Evolutionary conservation across 2,113 vertebrate species (phyloP).

Genomic region (Opisthocomus hoazin): DNA sequence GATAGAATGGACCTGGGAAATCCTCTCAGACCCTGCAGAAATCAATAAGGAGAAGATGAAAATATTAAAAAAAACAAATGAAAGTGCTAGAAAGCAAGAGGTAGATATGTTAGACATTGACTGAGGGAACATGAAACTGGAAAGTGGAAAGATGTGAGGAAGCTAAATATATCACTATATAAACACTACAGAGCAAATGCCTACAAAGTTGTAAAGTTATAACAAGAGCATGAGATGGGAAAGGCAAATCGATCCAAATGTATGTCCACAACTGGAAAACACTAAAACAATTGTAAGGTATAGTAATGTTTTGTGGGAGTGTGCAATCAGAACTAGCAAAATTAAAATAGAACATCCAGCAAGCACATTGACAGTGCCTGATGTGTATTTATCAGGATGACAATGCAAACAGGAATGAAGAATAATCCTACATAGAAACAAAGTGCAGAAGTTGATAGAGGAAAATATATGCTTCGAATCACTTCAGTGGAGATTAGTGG

Average conservation of each 20-base stretch:
- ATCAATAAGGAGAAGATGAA: neutral
- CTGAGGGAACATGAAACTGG: neutral
- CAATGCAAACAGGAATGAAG: neutral
- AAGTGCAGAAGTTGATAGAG: neutral
- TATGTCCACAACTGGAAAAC: neutral
- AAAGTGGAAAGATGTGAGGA: neutral
- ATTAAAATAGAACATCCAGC: neutral
- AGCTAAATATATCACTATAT: neutral
- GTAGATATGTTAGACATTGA: neutral
- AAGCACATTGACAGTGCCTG: neutral
- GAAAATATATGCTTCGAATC: neutral
- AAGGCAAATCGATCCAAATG: neutral
- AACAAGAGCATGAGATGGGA: neutral
- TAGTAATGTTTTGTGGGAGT: neutral
- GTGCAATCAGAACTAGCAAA: neutral
- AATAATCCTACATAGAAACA: neutral
- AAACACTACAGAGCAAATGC: neutral
- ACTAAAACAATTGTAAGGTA: neutral
- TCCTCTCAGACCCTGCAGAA: neutral
- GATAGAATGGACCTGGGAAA: neutral
- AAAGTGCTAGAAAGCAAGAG: neutral
- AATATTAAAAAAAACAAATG: neutral
- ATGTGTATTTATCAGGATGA: neutral
- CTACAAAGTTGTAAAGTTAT: neutral
- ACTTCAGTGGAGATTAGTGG: neutral